Percentiles rank a stretch among this genome's conserved stretches.
These are phyloP conservation scores for Phasianus colchicus DNA, from an alignment of 2,113 vertebrate genomes.

Conservation along the genomic window DNA sequence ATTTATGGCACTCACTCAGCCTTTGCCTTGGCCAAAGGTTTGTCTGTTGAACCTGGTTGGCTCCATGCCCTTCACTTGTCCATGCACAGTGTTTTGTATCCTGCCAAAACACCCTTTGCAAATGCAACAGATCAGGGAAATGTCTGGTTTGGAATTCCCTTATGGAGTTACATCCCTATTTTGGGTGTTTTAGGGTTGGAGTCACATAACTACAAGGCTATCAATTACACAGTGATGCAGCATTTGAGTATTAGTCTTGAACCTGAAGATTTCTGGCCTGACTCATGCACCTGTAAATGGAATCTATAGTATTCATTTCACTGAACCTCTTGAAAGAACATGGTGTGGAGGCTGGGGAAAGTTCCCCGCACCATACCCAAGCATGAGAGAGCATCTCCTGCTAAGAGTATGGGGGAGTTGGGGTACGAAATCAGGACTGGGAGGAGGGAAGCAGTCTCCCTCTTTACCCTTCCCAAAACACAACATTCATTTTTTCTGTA, in stretches of 20 bases:
- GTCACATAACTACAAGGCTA: not conserved
- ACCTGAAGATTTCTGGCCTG: not conserved
- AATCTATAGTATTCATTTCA: not conserved
- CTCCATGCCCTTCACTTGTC: not conserved
- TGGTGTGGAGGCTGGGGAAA: not conserved
- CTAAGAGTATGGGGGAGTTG: not conserved
- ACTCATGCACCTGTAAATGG: not conserved
- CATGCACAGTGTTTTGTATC: not conserved
- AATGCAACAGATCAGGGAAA: not conserved
- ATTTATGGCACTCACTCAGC: not conserved
- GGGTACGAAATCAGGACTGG: not conserved
- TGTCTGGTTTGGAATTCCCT: not conserved
- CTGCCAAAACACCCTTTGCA: not conserved
- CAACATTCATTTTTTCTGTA: not conserved
- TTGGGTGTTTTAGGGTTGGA: not conserved
- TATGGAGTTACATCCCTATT: not conserved
- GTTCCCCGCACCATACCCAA: not conserved
- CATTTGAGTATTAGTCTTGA: not conserved
- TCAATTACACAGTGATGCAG: not conserved
- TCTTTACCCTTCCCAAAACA: not conserved
- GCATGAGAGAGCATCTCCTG: not conserved
- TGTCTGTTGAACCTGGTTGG: not conserved
- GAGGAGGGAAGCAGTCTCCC: not conserved
- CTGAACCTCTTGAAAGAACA: not conserved
- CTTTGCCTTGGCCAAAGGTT: not conserved